These are phyloP conservation scores for Drosophila pandora DNA, from an alignment of 1,140 invertebrate species.

Conservation along the genomic window DNA sequence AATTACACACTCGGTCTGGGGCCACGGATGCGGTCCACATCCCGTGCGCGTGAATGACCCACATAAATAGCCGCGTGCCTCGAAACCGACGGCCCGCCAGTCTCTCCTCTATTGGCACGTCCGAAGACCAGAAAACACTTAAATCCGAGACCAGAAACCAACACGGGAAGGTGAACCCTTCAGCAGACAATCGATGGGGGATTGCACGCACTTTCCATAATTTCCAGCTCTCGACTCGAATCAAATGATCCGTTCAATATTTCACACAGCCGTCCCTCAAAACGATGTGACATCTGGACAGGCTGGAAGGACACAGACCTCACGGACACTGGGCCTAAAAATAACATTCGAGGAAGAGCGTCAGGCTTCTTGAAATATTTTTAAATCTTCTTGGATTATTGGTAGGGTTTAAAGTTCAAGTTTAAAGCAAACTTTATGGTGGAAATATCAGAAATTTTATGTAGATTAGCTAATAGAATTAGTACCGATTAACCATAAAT, in stretches of 20 bases:
- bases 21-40: slow-evolving; percentile 37
- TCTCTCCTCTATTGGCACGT: slow-evolving; percentile 58
- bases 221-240: slow-evolving; percentile 4
- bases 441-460: too few relatives aligned
- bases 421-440: too few relatives aligned
- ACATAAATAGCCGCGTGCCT: slow-evolving; percentile 70
- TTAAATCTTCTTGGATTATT: too few relatives aligned
- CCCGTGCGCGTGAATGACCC: slow-evolving; percentile 65
- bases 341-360: not conserved
- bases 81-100: slow-evolving; percentile 7
- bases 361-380: not conserved
- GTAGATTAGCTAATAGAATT: too few relatives aligned
- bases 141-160: not conserved
- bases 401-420: too few relatives aligned
- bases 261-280: slow-evolving; percentile 21
- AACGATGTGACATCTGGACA: slow-evolving; percentile 33
- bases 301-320: slow-evolving; percentile 4
- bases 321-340: not conserved
- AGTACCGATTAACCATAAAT: too few relatives aligned
- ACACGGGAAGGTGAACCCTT: not conserved
- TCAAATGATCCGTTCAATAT: slow-evolving; percentile 32
- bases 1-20: slow-evolving; percentile 46
- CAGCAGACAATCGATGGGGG: not conserved
- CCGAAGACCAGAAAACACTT: slow-evolving; percentile 18
- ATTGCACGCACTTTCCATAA: not conserved